Conservation (phyloP, 2,888 invertebrate species). For the Ashinkailepas kermadecensis region DNA sequence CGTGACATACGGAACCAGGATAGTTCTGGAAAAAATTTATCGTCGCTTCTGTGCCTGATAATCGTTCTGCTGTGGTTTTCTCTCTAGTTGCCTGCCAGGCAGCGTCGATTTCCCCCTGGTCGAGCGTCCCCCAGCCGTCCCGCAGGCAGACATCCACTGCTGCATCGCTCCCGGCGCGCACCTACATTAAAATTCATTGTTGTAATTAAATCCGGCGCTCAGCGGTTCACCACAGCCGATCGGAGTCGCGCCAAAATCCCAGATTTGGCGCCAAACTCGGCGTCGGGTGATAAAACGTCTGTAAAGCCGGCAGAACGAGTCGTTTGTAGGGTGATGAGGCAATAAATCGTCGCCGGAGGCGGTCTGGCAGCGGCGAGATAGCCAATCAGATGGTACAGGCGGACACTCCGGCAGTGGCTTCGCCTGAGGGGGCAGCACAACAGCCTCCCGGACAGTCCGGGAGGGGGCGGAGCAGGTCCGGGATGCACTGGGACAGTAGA, state of each 20-base stretch:
- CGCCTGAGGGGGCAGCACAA: no score
- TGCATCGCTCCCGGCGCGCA: neutral
- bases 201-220: conserved; percentile 5
- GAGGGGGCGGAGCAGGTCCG: no score
- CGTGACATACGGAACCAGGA: no score
- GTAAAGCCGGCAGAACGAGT: conserved; percentile 7
- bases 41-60: neutral
- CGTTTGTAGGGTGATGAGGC: conserved; percentile 10
- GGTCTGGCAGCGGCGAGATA: conserved; percentile 3
- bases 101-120: no score
- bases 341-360: neutral
- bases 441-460: no score
- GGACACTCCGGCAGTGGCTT: no score
- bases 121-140: no score
- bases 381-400: neutral
- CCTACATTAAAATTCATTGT: conserved; percentile 8
- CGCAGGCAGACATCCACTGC: neutral
- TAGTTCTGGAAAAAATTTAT: no score
- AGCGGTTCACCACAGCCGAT: neutral
- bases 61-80: no score
- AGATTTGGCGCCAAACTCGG: conserved; percentile 19
- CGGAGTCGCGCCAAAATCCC: conserved; percentile 3
- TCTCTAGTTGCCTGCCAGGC: no score
- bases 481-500: no score
- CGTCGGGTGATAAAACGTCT: neutral